Evolutionary conservation across 1,140 invertebrate genomes (phyloP).

Genomic region (Saxidomus purpurata): DNA sequence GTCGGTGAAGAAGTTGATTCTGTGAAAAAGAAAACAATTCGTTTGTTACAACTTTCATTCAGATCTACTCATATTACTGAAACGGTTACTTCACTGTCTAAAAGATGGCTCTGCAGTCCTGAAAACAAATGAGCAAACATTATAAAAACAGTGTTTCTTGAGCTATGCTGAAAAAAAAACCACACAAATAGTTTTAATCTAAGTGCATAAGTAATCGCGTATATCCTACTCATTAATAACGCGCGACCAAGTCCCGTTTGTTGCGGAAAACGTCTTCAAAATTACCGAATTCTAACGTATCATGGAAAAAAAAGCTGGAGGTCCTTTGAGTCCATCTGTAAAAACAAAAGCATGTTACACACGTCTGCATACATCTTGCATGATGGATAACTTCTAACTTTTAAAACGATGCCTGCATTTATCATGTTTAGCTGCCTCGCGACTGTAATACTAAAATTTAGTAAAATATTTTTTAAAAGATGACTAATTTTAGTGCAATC

Average conservation of each 20-base stretch:
- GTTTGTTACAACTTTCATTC: not conserved
- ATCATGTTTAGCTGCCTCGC: too few relatives aligned
- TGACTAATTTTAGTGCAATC: too few relatives aligned
- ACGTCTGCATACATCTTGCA: not conserved
- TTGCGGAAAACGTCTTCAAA: not conserved
- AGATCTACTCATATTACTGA: not conserved
- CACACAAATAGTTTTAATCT: not conserved
- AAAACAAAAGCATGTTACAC: not conserved
- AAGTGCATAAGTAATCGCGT: not conserved
- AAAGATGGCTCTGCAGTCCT: not conserved
- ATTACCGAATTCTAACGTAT: not conserved
- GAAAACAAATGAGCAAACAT: not conserved
- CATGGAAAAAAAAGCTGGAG: too few relatives aligned
- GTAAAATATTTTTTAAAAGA: not conserved
- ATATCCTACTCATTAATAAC: not conserved
- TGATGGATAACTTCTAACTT: too few relatives aligned
- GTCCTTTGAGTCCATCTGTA: not conserved
- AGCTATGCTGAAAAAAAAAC: not conserved
- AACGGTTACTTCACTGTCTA: too few relatives aligned
- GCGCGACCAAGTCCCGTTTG: slow-evolving; percentile 30
- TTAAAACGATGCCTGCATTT: too few relatives aligned
- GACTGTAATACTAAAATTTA: not conserved
- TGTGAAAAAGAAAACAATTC: not conserved
- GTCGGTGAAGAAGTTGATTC: not conserved
- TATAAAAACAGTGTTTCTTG: not conserved